Conservation (phyloP, 2,888 invertebrate genomes). For the Chironomus riparius region DNA sequence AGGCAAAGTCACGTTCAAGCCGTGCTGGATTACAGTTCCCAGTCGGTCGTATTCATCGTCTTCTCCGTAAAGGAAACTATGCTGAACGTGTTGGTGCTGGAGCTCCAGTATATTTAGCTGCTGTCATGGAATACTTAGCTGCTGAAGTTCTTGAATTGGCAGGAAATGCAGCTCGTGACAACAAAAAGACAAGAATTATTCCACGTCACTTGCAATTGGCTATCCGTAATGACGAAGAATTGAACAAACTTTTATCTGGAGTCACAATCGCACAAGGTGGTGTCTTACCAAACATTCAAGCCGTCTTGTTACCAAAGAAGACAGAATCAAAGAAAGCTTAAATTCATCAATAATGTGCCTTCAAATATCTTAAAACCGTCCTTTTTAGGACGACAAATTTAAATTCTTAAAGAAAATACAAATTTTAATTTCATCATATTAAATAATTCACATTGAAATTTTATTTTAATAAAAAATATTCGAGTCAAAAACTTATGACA, state of each 20-base stretch:
- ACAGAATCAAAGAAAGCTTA: neutral
- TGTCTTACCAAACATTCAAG: neutral
- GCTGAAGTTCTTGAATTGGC: constrained; percentile 58
- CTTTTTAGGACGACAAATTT: constrained; percentile 12
- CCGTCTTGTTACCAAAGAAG: constrained; percentile 4
- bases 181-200: constrained; percentile 48
- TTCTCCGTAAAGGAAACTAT: constrained; percentile 5
- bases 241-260: neutral
- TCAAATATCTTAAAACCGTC: neutral
- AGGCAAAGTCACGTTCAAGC: neutral
- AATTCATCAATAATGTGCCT: neutral
- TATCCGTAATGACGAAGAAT: neutral
- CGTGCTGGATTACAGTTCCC: constrained; percentile 8
- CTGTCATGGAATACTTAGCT: constrained; percentile 56
- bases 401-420: neutral
- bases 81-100: constrained; percentile 32
- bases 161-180: constrained; percentile 52
- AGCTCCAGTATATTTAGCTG: constrained; percentile 47
- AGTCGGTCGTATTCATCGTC: neutral
- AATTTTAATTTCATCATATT: neutral
- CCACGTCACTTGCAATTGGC: constrained; percentile 20
- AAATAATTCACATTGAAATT: no score
- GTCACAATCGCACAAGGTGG: neutral
- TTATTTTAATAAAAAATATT: no score
- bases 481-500: no score